Evolutionary conservation across 2,113 vertebrate species (phyloP), one percentile per base, ranked within the genome.

Genomic region (Lutjanus erythropterus): DNA sequence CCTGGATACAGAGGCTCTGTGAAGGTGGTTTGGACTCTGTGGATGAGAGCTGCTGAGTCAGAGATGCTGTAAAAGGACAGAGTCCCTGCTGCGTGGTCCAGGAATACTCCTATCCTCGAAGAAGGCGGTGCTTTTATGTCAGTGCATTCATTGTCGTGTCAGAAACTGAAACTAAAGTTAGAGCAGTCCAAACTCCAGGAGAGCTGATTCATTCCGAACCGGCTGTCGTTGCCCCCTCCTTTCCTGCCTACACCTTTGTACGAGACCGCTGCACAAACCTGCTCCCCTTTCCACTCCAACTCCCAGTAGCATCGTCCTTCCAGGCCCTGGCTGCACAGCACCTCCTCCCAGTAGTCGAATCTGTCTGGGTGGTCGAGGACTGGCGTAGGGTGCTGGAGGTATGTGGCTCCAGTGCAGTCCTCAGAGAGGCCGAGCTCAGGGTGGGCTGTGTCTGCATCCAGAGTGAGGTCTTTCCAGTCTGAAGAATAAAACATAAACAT

Each of bases 291-390:
- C 35, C 35, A 16, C 58, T 61, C 33, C 33, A n/a, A 1, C 58
- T 59, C 33, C 58, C 58, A 60, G 58, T 23, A 60, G 15, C 33
- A 60, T 1, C 11, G 21, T 15, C 33, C 33, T 5, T 35, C 19
- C 56, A 59, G 56, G 56, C 29, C 9, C 29, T 21, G 55, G 29
- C 56, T 35, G 56, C 56, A 59, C 56, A 59, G 56, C 56, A 59
- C 56, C 31, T 23, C 58, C 21, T 60, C 33, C 58, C 33, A 39
- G 58, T 39, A 7, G 58, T 37, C 58, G 15, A 8, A 37, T 2
- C 58, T 60, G 2, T 5, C 35, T 14, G 58, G 19, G 33, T 14
- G 58, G 33, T 14, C 58, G 21, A 11, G 58, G 33, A 60, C 33
- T 14, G 58, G 35, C 6, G 1, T 21, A 4, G 21, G 21, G 3